These are phyloP conservation scores for Drosophila antonietae DNA, from an alignment of 2,888 invertebrate genomes.

Conservation along the genomic window DNA sequence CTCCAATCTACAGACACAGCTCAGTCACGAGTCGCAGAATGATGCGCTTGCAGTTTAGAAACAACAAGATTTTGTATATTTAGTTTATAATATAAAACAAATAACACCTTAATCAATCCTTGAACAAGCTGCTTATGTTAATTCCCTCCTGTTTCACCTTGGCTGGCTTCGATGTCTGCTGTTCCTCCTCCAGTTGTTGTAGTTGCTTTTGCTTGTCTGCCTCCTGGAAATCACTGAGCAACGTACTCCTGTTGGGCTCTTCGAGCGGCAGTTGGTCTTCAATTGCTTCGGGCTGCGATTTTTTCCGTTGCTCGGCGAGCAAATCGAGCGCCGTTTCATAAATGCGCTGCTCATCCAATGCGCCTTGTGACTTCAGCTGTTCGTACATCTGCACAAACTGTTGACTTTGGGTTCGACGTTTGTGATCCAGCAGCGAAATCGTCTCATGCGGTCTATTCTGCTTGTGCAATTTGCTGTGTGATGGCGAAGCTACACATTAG, in stretches of 20 bases:
- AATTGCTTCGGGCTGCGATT: slow-evolving; percentile 33
- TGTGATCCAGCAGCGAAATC: slow-evolving; percentile 86
- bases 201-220: slow-evolving; percentile 39
- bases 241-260: slow-evolving; percentile 27
- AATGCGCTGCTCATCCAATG: slow-evolving; percentile 86
- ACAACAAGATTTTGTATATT: slow-evolving; percentile 46
- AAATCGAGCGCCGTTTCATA: slow-evolving; percentile 85
- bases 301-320: slow-evolving; percentile 79
- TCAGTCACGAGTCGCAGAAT: slow-evolving; percentile 93
- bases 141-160: slow-evolving; percentile 61
- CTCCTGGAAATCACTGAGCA: slow-evolving; percentile 66
- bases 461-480: slow-evolving; percentile 88
- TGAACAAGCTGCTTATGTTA: slow-evolving; percentile 71
- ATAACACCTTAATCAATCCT: slow-evolving; percentile 65
- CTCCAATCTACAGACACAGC: slow-evolving; percentile 96
- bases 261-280: slow-evolving; percentile 38
- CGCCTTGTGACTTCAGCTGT: slow-evolving; percentile 86
- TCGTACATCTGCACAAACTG: slow-evolving; percentile 88
- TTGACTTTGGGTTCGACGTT: slow-evolving; percentile 85
- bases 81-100: slow-evolving; percentile 36
- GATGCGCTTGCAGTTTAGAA: slow-evolving; percentile 89
- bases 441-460: slow-evolving; percentile 86
- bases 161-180: not conserved
- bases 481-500: not conserved
- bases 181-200: slow-evolving; percentile 2